Evolutionary conservation across 2,797 vertebrate genomes (phyloP).

Genomic region (Lacerta bilineata): DNA sequence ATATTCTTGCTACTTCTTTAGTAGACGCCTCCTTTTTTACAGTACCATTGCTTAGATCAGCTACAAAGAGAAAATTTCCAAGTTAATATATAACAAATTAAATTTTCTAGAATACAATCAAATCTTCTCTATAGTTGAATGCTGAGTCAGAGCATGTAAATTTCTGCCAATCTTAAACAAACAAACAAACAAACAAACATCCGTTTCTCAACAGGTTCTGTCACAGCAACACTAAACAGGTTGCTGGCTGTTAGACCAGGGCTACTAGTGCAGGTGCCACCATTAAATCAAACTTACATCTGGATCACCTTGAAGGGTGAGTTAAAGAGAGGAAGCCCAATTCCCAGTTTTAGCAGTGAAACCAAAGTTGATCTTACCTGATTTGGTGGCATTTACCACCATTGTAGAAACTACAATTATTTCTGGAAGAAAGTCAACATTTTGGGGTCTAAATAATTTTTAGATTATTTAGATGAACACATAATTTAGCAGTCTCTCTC

Average conservation of each 20-base stretch:
- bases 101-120: not conserved
- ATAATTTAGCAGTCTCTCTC: not conserved
- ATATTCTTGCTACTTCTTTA: conserved; percentile 93
- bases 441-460: conserved; percentile 38
- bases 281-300: conserved; percentile 18
- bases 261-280: not conserved
- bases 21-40: conserved; percentile 93
- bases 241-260: not conserved
- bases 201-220: not conserved
- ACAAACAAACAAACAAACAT: too few relatives aligned
- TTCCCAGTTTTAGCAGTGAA: conserved; percentile 29
- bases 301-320: not conserved
- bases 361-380: conserved; percentile 68
- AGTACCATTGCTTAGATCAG: conserved; percentile 92
- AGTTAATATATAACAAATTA: not conserved
- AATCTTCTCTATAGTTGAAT: not conserved
- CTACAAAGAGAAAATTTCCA: conserved; percentile 76
- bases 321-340: conserved; percentile 35
- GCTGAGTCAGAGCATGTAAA: not conserved
- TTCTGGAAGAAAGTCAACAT: conserved; percentile 75
- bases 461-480: not conserved
- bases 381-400: conserved; percentile 72
- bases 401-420: conserved; percentile 80
- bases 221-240: not conserved
- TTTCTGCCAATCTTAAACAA: not conserved